These are phyloP conservation scores for Podarcis lilfordi DNA, from an alignment of 2,797 vertebrate species.

Conservation along the genomic window DNA sequence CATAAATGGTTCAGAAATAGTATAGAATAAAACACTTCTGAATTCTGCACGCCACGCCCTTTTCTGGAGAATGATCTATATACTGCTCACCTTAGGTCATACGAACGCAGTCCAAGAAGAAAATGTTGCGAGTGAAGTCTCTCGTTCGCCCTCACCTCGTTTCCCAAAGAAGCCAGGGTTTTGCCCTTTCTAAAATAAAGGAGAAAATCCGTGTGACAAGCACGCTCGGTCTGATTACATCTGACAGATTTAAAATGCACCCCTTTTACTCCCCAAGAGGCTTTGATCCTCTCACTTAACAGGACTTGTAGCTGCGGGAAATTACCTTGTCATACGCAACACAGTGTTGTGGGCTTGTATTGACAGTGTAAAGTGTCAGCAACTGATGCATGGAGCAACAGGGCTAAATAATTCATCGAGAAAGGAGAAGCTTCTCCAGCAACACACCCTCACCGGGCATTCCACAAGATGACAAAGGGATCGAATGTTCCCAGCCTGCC, in stretches of 20 bases:
- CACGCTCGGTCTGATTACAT: constrained; percentile 73
- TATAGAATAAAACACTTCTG: no score
- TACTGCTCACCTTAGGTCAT: neutral
- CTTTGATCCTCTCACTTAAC: constrained; percentile 66
- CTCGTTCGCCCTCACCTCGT: neutral
- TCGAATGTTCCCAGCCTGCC: neutral
- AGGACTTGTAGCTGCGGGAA: constrained; percentile 53
- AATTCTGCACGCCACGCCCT: no score
- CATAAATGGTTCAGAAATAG: no score
- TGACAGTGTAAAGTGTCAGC: constrained; percentile 65
- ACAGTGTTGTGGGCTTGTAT: constrained; percentile 67
- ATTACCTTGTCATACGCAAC: constrained; percentile 61
- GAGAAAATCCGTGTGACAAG: constrained; percentile 44
- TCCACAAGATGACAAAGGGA: accelerated
- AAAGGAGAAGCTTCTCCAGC: neutral
- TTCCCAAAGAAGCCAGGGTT: constrained; percentile 21
- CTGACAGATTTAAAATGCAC: constrained; percentile 78
- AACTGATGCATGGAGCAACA: constrained; percentile 73
- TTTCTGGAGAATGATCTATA: neutral
- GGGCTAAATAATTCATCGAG: constrained; percentile 79
- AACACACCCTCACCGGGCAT: neutral
- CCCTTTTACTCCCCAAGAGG: constrained; percentile 59
- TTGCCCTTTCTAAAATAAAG: constrained; percentile 12
- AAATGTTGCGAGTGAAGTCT: neutral
- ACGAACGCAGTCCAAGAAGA: neutral